Conservation (phyloP, 2,888 invertebrate species). For the Anaspis maculata region DNA sequence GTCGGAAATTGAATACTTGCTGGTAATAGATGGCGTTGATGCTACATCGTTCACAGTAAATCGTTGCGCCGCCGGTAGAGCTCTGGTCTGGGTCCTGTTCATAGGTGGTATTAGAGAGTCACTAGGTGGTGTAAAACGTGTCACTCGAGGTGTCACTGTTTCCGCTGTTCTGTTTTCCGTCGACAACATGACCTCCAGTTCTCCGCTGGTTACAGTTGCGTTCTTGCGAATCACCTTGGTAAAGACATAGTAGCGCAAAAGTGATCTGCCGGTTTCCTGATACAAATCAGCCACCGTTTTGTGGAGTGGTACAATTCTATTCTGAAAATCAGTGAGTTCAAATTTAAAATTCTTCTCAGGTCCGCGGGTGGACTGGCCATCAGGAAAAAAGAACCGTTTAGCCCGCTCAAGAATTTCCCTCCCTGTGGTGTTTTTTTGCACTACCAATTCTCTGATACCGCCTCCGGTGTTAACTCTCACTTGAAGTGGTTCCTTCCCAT, state of each 20-base stretch:
- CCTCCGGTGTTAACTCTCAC: background rate
- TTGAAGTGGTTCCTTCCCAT: background rate
- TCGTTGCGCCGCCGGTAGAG: no score
- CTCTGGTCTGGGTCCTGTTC: no score
- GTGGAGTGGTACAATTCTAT: background rate
- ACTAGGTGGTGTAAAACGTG: no score
- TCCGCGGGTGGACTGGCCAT: background rate
- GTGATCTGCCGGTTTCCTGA: background rate
- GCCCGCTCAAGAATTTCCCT: background rate
- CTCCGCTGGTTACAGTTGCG: no score
- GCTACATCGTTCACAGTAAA: no score
- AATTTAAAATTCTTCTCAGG: background rate
- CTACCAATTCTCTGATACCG: background rate
- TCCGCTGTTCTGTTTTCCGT: no score
- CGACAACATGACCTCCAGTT: no score
- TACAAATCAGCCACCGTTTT: background rate
- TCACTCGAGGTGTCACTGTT: no score
- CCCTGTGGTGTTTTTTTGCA: background rate
- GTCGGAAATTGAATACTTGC: no score
- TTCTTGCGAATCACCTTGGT: background rate
- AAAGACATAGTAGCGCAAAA: background rate
- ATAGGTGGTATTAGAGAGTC: no score
- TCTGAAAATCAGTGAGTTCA: background rate
- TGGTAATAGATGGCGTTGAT: no score
- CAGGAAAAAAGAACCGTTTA: background rate